Percentiles rank a stretch among this genome's conserved stretches.
Conservation (phyloP, 2,797 vertebrate genomes). For the Phoxinus dragarum region DNA sequence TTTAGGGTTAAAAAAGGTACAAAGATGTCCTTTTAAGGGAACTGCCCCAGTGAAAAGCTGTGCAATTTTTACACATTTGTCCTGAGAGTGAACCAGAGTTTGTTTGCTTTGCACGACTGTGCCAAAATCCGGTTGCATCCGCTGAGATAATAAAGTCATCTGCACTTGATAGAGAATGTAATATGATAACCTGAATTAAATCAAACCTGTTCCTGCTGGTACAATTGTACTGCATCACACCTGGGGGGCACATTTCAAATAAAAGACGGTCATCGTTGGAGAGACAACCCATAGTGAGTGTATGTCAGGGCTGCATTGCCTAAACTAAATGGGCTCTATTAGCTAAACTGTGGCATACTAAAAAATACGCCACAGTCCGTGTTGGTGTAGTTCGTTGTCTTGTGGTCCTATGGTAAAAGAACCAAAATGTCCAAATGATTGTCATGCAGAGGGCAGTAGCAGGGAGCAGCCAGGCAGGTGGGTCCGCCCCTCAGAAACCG, state of each 20-base stretch:
- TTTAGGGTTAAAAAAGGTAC: background rate
- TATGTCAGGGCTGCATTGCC: background rate
- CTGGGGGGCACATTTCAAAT: slow-evolving; percentile 50
- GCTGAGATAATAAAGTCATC: background rate
- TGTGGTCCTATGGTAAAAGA: slow-evolving; percentile 37
- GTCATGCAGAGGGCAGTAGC: slow-evolving; percentile 66
- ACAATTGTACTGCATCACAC: slow-evolving; percentile 48
- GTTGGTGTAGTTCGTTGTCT: slow-evolving; percentile 20
- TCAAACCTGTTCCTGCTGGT: slow-evolving; percentile 42
- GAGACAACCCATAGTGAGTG: slow-evolving; percentile 4
- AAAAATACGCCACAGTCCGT: slow-evolving; percentile 9
- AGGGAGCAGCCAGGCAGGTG: slow-evolving; percentile 70
- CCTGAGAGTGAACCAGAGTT: background rate
- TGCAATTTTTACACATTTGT: background rate
- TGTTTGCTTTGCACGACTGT: background rate
- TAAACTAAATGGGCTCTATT: background rate
- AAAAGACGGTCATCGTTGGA: background rate
- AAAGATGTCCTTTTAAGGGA: background rate
- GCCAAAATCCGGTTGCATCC: background rate
- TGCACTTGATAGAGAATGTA: slow-evolving; percentile 12
- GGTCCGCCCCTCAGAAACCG: slow-evolving; percentile 79
- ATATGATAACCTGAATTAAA: slow-evolving; percentile 55
- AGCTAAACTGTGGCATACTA: background rate
- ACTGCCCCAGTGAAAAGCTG: background rate
- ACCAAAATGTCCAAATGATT: slow-evolving; percentile 60